Conservation (phyloP, 2,888 invertebrate species). For the Aleiodes leptofemur region DNA sequence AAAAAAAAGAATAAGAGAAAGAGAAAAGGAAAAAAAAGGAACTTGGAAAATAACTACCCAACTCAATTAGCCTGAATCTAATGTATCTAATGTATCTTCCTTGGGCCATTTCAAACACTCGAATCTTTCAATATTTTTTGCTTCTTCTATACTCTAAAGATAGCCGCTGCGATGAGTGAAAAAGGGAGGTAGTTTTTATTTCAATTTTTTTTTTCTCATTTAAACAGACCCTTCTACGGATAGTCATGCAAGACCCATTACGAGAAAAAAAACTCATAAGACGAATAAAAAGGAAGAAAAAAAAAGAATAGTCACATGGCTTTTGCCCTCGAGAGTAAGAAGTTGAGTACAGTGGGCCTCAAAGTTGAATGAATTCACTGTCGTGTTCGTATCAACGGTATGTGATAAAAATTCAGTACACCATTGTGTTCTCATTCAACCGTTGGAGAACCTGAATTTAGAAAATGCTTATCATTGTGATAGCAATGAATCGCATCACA, state of each 20-base stretch:
- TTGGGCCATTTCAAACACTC: slow-evolving; percentile 44
- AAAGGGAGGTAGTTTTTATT: slow-evolving; percentile 19
- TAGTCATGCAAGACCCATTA: slow-evolving; percentile 12
- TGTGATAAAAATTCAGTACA: slow-evolving; percentile 24
- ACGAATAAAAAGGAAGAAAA: slow-evolving; percentile 7
- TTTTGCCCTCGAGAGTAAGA: slow-evolving; percentile 48
- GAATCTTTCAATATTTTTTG: slow-evolving; percentile 49
- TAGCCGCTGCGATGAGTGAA: slow-evolving; percentile 34
- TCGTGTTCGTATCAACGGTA: slow-evolving; percentile 22
- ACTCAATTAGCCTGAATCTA: slow-evolving; percentile 25
- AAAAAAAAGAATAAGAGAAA: slow-evolving; percentile 30
- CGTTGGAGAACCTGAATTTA: slow-evolving; percentile 9
- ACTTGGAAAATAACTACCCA: slow-evolving; percentile 21
- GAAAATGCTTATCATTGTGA: not conserved
- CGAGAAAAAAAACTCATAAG: slow-evolving; percentile 9
- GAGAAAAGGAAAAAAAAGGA: slow-evolving; percentile 30
- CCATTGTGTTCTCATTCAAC: slow-evolving; percentile 23
- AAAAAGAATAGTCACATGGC: slow-evolving; percentile 46
- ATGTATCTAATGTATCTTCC: slow-evolving; percentile 32
- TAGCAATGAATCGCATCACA: slow-evolving; percentile 17
- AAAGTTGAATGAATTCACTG: slow-evolving; percentile 50
- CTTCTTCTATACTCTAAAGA: slow-evolving; percentile 47
- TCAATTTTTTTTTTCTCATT: slow-evolving; percentile 9
- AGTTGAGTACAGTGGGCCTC: slow-evolving; percentile 25
- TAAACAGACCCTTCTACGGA: slow-evolving; percentile 33